Evolutionary conservation across 1,140 invertebrate genomes (phyloP), one percentile per base, ranked within the genome.

Genomic region (Aphis craccivora): DNA sequence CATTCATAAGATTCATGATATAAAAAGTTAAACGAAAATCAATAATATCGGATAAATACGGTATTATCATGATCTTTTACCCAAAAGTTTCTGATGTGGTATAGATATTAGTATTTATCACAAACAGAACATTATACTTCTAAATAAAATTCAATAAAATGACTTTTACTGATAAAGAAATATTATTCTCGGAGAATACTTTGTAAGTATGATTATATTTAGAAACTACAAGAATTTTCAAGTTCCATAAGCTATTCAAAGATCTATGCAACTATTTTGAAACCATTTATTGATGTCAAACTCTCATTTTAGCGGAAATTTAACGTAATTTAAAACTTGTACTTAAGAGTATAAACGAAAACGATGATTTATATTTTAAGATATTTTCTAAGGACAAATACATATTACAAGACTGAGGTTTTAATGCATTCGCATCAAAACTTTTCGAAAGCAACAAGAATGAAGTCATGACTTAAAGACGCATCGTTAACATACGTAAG

Each of bases 341-440:
- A n/a, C 60, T 76, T n/a, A n/a, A n/a, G n/a, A n/a, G n/a, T 76
- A 76, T 76, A 76, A 76, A 76, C 14, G 30, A 76, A 76, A 76
- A n/a, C 60, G 60, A 76, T 76, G 60, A 20, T 76, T 76, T 76
- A 76, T 76, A 18, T 35, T 35, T n/a, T n/a, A n/a, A n/a, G n/a
- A 76, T 76, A 76, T 76, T 76, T 76, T 76, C 60, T 76, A 76
- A n/a, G n/a, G n/a, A 76, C 60, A 76, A 76, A 76, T 76, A 76
- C 14, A n/a, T 76, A 76, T 76, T 18, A 76, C n/a, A 76, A 76
- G 5, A 1, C 60, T 76, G 14, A n/a, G 30, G n/a, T 76, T n/a
- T 67, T 76, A 76, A 76, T 76, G 30, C 60, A n/a, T 76, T 76
- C 30, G 60, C 30, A n/a, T 76, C 30, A 76, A 76, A 76, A 76